Evolutionary conservation across 2,113 vertebrate genomes (phyloP).

Genomic region (Amphilophus citrinellus): DNA sequence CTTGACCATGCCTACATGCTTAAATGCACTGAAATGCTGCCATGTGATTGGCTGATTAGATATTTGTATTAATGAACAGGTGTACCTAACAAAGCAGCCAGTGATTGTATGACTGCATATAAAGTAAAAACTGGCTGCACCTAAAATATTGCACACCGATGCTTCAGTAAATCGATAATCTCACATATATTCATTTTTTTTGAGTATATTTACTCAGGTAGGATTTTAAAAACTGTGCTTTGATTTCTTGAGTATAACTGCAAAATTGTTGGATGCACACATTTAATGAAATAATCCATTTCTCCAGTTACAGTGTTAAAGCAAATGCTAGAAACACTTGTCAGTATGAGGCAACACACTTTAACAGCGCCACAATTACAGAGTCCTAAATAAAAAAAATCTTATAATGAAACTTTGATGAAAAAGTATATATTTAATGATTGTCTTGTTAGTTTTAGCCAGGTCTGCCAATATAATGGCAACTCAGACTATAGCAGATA

Average conservation of each 20-base stretch:
- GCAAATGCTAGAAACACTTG: no score
- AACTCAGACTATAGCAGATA: neutral
- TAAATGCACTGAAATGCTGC: neutral
- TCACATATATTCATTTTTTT: neutral
- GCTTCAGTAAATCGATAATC: neutral
- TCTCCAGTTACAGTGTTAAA: neutral
- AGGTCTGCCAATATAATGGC: neutral
- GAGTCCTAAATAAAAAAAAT: neutral
- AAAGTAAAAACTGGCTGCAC: neutral
- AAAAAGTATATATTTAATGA: neutral
- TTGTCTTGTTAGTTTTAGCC: neutral
- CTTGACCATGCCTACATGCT: neutral
- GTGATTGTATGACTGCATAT: neutral
- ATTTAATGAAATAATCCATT: neutral
- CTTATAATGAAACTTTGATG: neutral
- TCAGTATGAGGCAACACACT: no score
- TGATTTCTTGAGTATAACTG: neutral
- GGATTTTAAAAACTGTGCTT: neutral
- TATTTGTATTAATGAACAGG: neutral
- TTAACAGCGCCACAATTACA: no score
- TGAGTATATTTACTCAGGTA: neutral
- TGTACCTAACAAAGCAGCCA: neutral
- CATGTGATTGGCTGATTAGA: no score
- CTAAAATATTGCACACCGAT: neutral
- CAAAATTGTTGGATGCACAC: neutral